Conservation (phyloP, 2,888 invertebrate species). For the Tiphia femorata region DNA sequence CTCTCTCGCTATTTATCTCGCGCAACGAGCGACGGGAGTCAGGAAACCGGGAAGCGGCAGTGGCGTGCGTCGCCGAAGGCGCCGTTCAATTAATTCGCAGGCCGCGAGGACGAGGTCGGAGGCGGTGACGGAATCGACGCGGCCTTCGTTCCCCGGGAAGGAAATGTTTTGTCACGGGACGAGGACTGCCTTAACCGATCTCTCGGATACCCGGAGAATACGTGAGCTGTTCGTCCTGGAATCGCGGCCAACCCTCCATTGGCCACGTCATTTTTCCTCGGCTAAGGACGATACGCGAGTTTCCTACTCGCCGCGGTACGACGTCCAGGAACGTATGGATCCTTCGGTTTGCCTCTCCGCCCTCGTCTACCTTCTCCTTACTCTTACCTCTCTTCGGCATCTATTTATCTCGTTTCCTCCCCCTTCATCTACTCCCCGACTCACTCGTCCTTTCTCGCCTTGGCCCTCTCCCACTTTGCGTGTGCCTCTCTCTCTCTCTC, state of each 20-base stretch:
- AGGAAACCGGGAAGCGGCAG: too few species aligned
- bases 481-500: not conserved
- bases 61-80: not conserved
- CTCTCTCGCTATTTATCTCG: constrained; percentile 2
- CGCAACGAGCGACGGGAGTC: constrained; percentile 10
- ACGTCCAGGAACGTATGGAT: constrained; percentile 13
- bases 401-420: constrained; percentile 29
- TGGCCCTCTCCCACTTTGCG: not conserved
- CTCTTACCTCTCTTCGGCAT: constrained; percentile 7
- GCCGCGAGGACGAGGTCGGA: not conserved
- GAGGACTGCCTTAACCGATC: constrained; percentile 1
- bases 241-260: not conserved
- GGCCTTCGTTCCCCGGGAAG: not conserved
- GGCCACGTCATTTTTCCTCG: not conserved
- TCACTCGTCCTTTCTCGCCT: constrained; percentile 2
- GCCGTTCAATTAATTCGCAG: too few species aligned
- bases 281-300: not conserved
- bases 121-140: not conserved
- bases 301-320: not conserved
- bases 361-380: not conserved
- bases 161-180: too few species aligned
- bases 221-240: not conserved
- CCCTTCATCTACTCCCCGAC: constrained; percentile 1
- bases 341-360: constrained; percentile 5
- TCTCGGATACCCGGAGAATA: not conserved